Evolutionary conservation across 2,797 vertebrate species (phyloP), one percentile per base, ranked within the genome.

Genomic region (Phrynocephalus guinanensis): DNA sequence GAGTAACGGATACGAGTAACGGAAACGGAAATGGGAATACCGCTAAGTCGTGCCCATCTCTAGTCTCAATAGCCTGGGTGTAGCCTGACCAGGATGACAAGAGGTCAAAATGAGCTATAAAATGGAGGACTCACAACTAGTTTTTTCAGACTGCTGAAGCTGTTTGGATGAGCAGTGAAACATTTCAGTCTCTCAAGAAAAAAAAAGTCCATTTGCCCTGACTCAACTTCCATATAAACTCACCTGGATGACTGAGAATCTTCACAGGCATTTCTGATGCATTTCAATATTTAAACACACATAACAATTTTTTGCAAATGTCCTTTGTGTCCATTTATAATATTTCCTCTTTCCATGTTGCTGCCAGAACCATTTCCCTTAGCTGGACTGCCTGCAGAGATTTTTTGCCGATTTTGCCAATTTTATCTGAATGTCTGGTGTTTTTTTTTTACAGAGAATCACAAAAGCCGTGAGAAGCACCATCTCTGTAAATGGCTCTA

Each of bases 401-500:
- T 26, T 78, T 79, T 79, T 30, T 56, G 6, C 13, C 2, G 6
- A 15, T 60, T 79, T 72, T 60, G 67, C 63, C 52, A 79, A 33
- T 67, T 85, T 86, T 63, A 56, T 70, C 63, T 52, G n/a, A 70
- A 60, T 56, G 44, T 77, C 63, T 68, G 63, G n/a, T n/a, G n/a
- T n/a, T n/a, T 50, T 11, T 24, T 48, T 82, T 80, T 80, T 60
- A 72, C 28, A 16, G 15, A 86, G n/a, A 80, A 79, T n/a, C 16
- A 22, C 30, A 60, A 38, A 60, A 68, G 67, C 8, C 3, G 3
- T 20, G 33, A 44, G 33, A 72, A 79, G n/a, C 50, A 16, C 52
- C n/a, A 82, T 70, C 66, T 18, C 66, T 15, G 22, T 26, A 16
- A 38, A 56, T 70, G 22, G 33, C 8, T 44, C n/a, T 50, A 52